Evolutionary conservation across 2,888 invertebrate species (phyloP), one percentile per base, ranked within the genome.

Genomic region (Neocrepidodera transversa): DNA sequence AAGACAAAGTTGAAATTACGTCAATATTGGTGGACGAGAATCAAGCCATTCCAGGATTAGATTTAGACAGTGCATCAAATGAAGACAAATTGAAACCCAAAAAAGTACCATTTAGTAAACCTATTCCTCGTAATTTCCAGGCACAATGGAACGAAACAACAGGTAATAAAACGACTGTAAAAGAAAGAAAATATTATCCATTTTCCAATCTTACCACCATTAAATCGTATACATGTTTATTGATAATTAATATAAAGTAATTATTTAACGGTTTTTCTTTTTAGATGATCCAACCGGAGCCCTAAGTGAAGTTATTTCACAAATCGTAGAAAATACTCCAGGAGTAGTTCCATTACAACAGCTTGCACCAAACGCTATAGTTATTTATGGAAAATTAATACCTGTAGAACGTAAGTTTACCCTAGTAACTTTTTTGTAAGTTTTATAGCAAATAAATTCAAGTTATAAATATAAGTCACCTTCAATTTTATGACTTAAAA

Each of bases 61-160:
- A 95, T 80, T 85, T 94, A 71, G 92, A 93, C 74, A 83, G 86
- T 64, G 80, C 83, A 60, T 60, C 62, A 2, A 85, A 83, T 30
- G 87, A 90, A 73, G 90, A 90, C 32, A 87, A 88, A 76, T 84
- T 85, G 58, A 89, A 89, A 69, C 84, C 88, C 32, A 92, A 92
- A 74, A 92, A 92, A 77, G 93, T 94, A 53, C 96, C 97, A 5
- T 97, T 94, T 75, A 93, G 95, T 70, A 95, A 97, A 79, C 97
- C 97, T 11, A 96, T 97, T 77, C 97, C 97, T 1, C 88, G 93
- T 71, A 93, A 95, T 75, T 97, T 97, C 82, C 95, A 97, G 81
- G 93, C 93, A n/a, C 94, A 95, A 68, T 97, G 97, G 97, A 93
- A 93, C 72, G 91, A 92, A 76, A 88, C 89, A 52, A 74, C 71